phyloP scores from a whole-genome alignment of 2,888 invertebrate genomes.

The Drosophila peninsularis region DNA sequence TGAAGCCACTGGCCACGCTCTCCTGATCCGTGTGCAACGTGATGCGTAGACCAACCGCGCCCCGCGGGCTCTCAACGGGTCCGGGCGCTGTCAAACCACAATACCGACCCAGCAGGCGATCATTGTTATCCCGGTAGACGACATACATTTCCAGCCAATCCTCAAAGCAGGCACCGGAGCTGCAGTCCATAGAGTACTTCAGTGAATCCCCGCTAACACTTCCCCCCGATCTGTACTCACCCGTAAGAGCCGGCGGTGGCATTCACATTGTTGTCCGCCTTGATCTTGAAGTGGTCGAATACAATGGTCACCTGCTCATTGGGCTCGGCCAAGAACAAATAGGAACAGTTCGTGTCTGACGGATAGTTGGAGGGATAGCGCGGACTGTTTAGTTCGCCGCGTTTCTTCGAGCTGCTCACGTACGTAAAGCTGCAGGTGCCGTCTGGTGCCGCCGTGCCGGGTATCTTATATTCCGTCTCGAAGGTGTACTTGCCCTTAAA shows the following conservation, averaged over 20 bases:
- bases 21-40: constrained; percentile 94
- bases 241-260: constrained; percentile 91
- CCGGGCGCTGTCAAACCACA: constrained; percentile 96
- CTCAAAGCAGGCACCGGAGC: constrained; percentile 92
- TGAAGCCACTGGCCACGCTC: constrained; percentile 97
- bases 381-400: constrained; percentile 97
- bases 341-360: constrained; percentile 96
- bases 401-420: constrained; percentile 93
- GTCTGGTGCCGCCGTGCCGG: constrained; percentile 96
- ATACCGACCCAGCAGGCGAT: constrained; percentile 95
- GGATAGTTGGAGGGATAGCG: constrained; percentile 98
- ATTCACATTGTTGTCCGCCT: constrained; percentile 91
- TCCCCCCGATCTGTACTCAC: constrained; percentile 84
- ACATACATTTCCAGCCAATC: constrained; percentile 98
- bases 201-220: too few species aligned
- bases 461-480: constrained; percentile 94
- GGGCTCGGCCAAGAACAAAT: constrained; percentile 93
- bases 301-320: constrained; percentile 96
- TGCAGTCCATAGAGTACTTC: constrained; percentile 72
- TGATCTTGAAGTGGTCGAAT: constrained; percentile 96
- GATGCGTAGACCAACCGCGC: constrained; percentile 94
- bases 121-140: constrained; percentile 92
- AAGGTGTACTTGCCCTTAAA: constrained; percentile 89
- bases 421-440: constrained; percentile 97
- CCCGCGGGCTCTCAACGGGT: constrained; percentile 96